Evolutionary conservation across 2,113 vertebrate species (phyloP).

Genomic region (Tupaia tana): DNA sequence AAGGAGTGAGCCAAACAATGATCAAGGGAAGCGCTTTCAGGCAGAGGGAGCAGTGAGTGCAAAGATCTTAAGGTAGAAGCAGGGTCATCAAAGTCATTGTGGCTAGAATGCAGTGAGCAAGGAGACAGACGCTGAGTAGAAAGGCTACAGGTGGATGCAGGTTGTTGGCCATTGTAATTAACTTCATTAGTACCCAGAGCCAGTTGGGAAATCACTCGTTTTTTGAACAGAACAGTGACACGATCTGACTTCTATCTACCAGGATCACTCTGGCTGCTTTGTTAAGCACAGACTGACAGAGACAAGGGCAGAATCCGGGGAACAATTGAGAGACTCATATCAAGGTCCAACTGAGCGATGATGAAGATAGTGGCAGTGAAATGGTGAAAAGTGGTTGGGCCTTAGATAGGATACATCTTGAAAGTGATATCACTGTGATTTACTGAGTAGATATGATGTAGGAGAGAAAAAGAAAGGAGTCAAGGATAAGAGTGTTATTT

Average conservation of each 20-base stretch:
- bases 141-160: neutral
- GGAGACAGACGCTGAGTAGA: neutral
- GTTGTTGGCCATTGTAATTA: neutral
- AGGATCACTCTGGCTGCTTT: neutral
- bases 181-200: neutral
- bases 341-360: neutral
- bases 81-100: neutral
- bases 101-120: neutral
- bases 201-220: neutral
- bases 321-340: neutral
- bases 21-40: neutral
- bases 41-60: too few species aligned
- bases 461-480: neutral
- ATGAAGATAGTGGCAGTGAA: neutral
- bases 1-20: neutral
- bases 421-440: neutral
- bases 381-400: neutral
- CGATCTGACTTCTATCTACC: neutral
- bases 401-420: neutral
- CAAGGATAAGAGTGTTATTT: neutral
- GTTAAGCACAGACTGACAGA: neutral
- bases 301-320: neutral
- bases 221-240: neutral
- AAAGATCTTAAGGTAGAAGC: neutral
- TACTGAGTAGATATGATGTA: neutral